Conservation (phyloP, 2,113 vertebrate species). For the Cisticola juncidis region DNA sequence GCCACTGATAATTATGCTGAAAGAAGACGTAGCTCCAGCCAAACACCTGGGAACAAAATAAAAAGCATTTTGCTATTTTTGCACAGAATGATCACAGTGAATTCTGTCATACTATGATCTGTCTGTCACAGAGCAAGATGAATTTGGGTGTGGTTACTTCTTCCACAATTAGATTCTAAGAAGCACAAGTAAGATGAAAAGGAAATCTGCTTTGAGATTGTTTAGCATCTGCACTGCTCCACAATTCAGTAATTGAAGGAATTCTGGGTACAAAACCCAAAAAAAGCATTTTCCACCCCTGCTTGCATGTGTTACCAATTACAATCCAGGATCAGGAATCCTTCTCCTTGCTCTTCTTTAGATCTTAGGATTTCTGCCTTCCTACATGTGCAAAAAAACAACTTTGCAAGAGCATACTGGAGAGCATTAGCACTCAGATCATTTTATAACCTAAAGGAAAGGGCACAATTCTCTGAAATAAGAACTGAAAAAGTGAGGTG, state of each 20-base stretch:
- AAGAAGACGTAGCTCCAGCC: not conserved
- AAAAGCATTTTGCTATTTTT: not conserved
- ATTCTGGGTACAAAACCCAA: not conserved
- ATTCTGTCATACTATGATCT: not conserved
- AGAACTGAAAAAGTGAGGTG: not conserved
- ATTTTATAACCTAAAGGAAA: not conserved
- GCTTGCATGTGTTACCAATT: not conserved
- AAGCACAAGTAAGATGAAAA: not conserved
- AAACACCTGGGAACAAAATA: not conserved
- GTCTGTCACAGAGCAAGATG: not conserved
- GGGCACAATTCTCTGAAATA: not conserved
- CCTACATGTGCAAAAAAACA: not conserved
- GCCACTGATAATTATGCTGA: not conserved
- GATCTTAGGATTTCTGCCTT: not conserved
- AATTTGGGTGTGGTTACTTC: not conserved
- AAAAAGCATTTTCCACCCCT: not conserved
- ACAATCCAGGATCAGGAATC: not conserved
- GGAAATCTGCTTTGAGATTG: not conserved
- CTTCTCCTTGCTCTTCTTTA: not conserved
- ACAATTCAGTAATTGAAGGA: not conserved
- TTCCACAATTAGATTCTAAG: not conserved
- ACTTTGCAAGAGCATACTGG: not conserved
- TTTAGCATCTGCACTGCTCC: not conserved
- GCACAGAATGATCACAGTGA: not conserved
- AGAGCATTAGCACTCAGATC: not conserved